Percentiles rank a stretch among this genome's conserved stretches.
Conservation (phyloP, 2,888 invertebrate genomes). For the Xestia ashworthii region DNA sequence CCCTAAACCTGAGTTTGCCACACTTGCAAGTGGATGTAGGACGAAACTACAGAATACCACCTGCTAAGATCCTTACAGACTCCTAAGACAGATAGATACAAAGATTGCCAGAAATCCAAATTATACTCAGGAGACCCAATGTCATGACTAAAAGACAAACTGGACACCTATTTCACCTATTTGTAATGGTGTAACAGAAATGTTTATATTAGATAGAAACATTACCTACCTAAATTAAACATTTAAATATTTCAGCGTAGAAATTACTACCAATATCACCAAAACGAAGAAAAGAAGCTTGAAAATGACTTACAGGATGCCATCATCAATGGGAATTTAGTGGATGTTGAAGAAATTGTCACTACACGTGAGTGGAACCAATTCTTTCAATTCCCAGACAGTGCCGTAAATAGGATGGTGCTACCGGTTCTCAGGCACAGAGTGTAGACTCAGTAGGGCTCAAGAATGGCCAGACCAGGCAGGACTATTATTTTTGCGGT, state of each 20-base stretch:
- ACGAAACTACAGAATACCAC: not conserved
- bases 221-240: not conserved
- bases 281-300: conserved; percentile 77
- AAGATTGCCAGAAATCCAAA: not conserved
- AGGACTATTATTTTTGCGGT: too few species aligned
- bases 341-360: conserved; percentile 78
- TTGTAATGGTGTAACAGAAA: not conserved
- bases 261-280: conserved; percentile 68
- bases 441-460: too few species aligned
- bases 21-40: not conserved
- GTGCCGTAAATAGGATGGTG: too few species aligned
- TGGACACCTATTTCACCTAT: not conserved
- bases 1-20: not conserved
- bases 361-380: conserved; percentile 68
- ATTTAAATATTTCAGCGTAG: conserved; percentile 68
- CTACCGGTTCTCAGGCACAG: too few species aligned
- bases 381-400: not conserved
- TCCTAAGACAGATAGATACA: not conserved
- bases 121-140: not conserved
- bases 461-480: too few species aligned
- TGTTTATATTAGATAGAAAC: not conserved
- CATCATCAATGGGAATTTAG: conserved; percentile 81
- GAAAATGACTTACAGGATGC: conserved; percentile 84
- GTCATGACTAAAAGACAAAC: not conserved
- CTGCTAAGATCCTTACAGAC: not conserved